Conservation (phyloP, 1,140 invertebrate species). For the Oscheius sp. region DNA sequence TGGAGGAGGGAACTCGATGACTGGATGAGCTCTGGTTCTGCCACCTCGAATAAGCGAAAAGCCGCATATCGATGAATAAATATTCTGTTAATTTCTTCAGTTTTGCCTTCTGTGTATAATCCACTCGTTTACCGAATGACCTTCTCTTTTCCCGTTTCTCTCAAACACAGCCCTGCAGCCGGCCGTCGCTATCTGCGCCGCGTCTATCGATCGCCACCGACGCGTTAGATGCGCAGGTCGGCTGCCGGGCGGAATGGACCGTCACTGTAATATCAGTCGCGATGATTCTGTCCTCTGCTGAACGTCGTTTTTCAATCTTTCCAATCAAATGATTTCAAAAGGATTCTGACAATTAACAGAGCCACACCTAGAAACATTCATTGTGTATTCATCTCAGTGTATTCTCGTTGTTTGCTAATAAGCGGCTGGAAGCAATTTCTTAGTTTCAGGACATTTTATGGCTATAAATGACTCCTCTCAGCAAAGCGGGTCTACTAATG, state of each 20-base stretch:
- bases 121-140: background rate
- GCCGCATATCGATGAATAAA: background rate
- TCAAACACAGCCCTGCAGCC: background rate
- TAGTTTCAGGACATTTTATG: background rate
- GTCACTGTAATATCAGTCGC: background rate
- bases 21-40: background rate
- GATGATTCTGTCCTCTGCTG: background rate
- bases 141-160: conserved; percentile 11
- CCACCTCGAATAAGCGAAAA: background rate
- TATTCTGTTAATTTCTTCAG: background rate
- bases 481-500: background rate
- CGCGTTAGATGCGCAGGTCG: conserved; percentile 27
- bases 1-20: background rate
- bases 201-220: background rate
- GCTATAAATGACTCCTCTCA: background rate
- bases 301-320: background rate
- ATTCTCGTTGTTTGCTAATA: background rate
- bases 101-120: background rate
- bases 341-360: background rate
- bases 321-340: background rate
- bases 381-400: background rate
- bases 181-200: background rate
- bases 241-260: background rate
- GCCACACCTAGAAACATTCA: background rate
- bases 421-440: too few relatives aligned